phyloP scores from a whole-genome alignment of 2,797 vertebrate genomes.

The Tamandua tetradactyla region DNA sequence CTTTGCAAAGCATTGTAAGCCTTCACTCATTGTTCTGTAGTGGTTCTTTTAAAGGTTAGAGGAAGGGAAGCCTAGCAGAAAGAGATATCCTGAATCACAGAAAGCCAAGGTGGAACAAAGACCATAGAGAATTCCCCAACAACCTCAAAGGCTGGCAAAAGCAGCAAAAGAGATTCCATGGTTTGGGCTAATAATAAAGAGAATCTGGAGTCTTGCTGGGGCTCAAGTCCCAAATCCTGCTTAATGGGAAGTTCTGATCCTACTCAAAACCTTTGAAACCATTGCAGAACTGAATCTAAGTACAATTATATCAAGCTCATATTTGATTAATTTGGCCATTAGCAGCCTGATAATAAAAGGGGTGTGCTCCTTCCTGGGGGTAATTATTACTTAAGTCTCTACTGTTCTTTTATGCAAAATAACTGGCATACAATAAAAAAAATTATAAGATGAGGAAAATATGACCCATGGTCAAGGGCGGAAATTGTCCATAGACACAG shows the following conservation, averaged over 20 bases:
- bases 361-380: background rate
- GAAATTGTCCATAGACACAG: background rate
- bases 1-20: background rate
- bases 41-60: background rate
- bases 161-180: background rate
- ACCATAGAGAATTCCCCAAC: background rate
- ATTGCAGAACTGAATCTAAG: background rate
- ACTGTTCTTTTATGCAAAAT: background rate
- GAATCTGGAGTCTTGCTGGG: background rate
- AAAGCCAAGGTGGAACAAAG: background rate
- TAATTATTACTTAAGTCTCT: background rate
- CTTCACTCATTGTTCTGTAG: background rate
- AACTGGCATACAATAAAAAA: background rate
- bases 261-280: background rate
- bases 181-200: background rate
- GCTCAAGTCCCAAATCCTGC: background rate
- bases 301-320: background rate
- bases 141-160: background rate
- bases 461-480: background rate
- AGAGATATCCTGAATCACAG: background rate
- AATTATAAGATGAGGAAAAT: background rate
- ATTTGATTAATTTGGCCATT: too few species aligned
- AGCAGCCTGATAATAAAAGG: background rate
- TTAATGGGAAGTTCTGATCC: background rate
- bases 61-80: background rate